These are phyloP conservation scores for Microchrysa polita DNA, from an alignment of 2,888 invertebrate species.

Conservation along the genomic window DNA sequence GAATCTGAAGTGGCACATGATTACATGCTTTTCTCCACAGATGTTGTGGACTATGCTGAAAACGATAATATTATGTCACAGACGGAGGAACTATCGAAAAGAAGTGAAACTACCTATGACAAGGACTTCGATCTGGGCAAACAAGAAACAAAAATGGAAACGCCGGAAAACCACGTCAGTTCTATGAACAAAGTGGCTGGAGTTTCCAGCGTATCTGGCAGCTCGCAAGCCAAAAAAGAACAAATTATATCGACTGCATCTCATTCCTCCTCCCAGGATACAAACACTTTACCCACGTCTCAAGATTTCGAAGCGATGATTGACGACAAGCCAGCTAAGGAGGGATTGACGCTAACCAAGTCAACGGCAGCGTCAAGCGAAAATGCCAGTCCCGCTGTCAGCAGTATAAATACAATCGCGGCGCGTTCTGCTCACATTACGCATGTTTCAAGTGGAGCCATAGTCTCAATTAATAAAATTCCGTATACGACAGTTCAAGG, in stretches of 20 bases:
- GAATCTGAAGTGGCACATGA: constrained; percentile 71
- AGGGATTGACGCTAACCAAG: constrained; percentile 58
- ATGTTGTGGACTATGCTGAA: constrained; percentile 69
- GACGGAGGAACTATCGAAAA: constrained; percentile 20
- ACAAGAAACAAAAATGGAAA: background rate
- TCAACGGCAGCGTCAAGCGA: constrained; percentile 24
- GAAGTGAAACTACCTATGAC: constrained; percentile 25
- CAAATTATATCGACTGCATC: constrained; percentile 26
- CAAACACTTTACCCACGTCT: constrained; percentile 70
- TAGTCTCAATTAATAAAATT: constrained; percentile 46
- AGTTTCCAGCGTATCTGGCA: constrained; percentile 54
- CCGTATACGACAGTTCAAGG: constrained; percentile 49
- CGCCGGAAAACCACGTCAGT: background rate
- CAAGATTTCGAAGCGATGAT: constrained; percentile 75
- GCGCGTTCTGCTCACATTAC: constrained; percentile 52
- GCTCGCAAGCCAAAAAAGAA: constrained; percentile 51
- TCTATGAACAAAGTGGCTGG: background rate
- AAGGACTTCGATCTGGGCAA: constrained; percentile 26
- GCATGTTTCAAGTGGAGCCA: constrained; percentile 18
- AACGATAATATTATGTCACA: constrained; percentile 53
- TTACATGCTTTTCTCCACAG: constrained; percentile 72
- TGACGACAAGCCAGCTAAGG: constrained; percentile 70
- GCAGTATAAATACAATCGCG: constrained; percentile 52
- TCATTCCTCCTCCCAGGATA: constrained; percentile 69
- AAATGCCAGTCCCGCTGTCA: constrained; percentile 40